Conservation (phyloP, 2,113 vertebrate genomes). For the Apteryx mantelli region DNA sequence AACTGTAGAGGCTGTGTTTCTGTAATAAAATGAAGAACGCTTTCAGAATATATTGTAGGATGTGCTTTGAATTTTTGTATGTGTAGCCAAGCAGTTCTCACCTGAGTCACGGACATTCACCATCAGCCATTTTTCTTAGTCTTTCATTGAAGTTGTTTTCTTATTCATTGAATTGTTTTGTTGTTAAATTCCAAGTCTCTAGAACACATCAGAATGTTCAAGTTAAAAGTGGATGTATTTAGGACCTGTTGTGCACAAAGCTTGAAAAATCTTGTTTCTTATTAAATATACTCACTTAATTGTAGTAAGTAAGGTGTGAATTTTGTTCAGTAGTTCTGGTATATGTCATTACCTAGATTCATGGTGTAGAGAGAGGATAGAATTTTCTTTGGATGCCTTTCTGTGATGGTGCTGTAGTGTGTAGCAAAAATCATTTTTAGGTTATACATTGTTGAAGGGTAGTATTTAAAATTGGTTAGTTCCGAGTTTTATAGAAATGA, state of each 20-base stretch:
- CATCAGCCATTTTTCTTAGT: neutral
- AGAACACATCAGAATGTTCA: neutral
- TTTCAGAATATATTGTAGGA: neutral
- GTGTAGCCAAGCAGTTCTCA: neutral
- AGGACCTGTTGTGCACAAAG: neutral
- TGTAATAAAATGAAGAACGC: neutral
- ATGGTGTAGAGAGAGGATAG: neutral
- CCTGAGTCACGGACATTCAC: constrained; percentile 25
- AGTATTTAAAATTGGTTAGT: neutral
- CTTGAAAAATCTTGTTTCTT: neutral
- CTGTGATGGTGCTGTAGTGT: neutral
- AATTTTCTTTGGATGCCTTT: neutral
- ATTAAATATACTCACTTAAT: neutral
- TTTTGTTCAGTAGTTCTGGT: neutral
- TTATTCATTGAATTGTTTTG: neutral
- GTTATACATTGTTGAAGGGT: neutral
- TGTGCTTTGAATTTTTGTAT: neutral
- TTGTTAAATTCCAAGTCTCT: neutral
- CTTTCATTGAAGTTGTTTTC: neutral
- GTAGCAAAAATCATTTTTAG: neutral
- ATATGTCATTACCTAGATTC: neutral
- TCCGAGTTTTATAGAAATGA: neutral
- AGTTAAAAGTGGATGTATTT: neutral
- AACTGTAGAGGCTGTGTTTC: neutral
- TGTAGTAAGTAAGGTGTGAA: neutral